These are phyloP conservation scores for Tretioscincus oriximinensis DNA, from an alignment of 2,113 vertebrate species.

Conservation along the genomic window DNA sequence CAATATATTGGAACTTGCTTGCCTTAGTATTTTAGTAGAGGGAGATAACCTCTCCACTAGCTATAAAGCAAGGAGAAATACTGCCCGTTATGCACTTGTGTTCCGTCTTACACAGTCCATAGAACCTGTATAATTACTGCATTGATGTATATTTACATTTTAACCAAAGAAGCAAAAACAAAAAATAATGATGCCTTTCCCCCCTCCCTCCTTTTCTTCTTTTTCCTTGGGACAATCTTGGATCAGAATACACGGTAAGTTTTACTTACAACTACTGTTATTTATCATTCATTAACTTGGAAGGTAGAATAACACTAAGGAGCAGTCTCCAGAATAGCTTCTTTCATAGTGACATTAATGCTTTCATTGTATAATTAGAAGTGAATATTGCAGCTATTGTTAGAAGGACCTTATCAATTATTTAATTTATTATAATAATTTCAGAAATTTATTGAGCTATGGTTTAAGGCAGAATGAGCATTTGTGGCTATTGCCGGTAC, in stretches of 20 bases:
- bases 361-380: slow-evolving; percentile 46
- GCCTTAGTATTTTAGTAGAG: background rate
- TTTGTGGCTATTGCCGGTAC: slow-evolving; percentile 40
- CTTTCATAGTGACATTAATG: slow-evolving; percentile 12
- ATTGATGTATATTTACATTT: slow-evolving; percentile 41
- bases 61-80: slow-evolving; percentile 2
- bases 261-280: slow-evolving; percentile 56
- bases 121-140: slow-evolving; percentile 29
- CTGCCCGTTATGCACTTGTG: background rate
- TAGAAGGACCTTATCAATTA: slow-evolving; percentile 45
- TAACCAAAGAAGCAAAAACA: slow-evolving; percentile 23
- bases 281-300: slow-evolving; percentile 54
- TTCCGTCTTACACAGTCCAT: background rate
- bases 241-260: slow-evolving; percentile 95
- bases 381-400: slow-evolving; percentile 48
- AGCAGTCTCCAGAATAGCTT: background rate
- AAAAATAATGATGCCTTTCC: slow-evolving; percentile 32
- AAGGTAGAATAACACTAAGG: slow-evolving; percentile 10
- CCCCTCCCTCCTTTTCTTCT: slow-evolving; percentile 44
- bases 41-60: background rate
- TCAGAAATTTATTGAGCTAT: slow-evolving; percentile 52
- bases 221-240: slow-evolving; percentile 59
- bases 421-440: slow-evolving; percentile 52
- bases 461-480: slow-evolving; percentile 6
- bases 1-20: background rate